Evolutionary conservation across 2,113 vertebrate species (phyloP), one percentile per base, ranked within the genome.

Genomic region (Dendropsophus ebraccatus): DNA sequence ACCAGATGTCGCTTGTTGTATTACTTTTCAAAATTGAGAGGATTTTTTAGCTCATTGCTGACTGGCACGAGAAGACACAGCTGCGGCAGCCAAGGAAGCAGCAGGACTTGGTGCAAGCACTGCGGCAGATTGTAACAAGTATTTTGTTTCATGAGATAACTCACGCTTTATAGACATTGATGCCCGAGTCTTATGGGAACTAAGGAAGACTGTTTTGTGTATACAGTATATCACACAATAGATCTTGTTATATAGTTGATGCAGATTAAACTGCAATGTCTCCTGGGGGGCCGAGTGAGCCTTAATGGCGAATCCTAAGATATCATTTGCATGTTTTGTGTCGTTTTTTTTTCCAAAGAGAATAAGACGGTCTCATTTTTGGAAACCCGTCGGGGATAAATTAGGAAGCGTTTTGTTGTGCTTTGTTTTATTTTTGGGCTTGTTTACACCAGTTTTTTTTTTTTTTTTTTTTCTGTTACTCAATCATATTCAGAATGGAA

Each of bases 11-110:
- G 45, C 45, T 23, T 50, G 73, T 75, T 75, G 73, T 50, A 75
- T 75, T 50, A 50, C 73, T 75, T 75, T 49, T 75, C 5, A 75
- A 50, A 75, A 75, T 10, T 28, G 47, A 75, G n/a, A 50, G 73
- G n/a, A 75, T 75, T 75, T 75, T 49, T 75, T 30, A 75, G 73
- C 25, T 75, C 73, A 50, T 50, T 75, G 73, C 73, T 28, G 45
- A 75, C 73, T 75, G 73, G 41, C 73, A 75, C 73, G 49, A 75
- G 73, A 75, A 75, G 73, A 75, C 73, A 75, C 73, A 75, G 45
- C 41, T 75, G 73, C 73, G 25, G 49, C 72, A 50, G n/a, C 73
- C 41, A 75, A 21, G 47, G 73, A 75, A 47, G 41, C 73, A 75
- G 73, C 73, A 75, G 73, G 73, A 75, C 73, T 50, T 37, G n/a